phyloP scores from a whole-genome alignment of 2,113 vertebrate species.

The Protobothrops flavoviridis region DNA sequence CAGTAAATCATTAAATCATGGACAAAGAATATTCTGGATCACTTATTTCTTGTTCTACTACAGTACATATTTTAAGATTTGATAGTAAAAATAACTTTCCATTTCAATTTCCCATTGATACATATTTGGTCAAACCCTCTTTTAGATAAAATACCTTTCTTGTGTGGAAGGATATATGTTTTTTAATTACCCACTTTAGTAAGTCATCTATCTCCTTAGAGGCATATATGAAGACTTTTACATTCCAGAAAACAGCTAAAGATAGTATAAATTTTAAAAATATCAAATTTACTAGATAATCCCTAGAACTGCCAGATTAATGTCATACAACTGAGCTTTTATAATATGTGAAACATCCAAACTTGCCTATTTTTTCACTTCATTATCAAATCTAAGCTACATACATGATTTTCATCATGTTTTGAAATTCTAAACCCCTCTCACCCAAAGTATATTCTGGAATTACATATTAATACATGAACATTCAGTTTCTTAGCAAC shows the following conservation, averaged over 20 bases:
- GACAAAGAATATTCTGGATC: neutral
- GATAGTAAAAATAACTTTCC: neutral
- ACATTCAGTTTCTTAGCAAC: too few species aligned
- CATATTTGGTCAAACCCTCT: neutral
- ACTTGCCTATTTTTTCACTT: too few species aligned
- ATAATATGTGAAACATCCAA: too few species aligned
- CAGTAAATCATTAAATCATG: neutral
- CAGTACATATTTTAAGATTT: neutral
- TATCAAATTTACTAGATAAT: neutral
- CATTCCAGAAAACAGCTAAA: neutral
- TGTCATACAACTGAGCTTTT: too few species aligned
- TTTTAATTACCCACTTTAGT: neutral
- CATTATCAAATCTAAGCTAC: too few species aligned
- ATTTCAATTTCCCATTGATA: neutral
- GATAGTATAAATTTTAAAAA: neutral
- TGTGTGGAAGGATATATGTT: neutral
- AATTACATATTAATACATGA: too few species aligned
- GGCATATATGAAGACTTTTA: neutral
- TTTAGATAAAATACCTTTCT: neutral
- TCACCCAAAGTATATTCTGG: too few species aligned
- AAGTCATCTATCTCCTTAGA: neutral
- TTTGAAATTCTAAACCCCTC: too few species aligned
- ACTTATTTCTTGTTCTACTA: neutral
- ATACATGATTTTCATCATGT: too few species aligned
- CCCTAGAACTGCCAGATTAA: neutral